Base-by-base conservation (phyloP, 1,140 invertebrate species). In the Idris sp. region DNA sequence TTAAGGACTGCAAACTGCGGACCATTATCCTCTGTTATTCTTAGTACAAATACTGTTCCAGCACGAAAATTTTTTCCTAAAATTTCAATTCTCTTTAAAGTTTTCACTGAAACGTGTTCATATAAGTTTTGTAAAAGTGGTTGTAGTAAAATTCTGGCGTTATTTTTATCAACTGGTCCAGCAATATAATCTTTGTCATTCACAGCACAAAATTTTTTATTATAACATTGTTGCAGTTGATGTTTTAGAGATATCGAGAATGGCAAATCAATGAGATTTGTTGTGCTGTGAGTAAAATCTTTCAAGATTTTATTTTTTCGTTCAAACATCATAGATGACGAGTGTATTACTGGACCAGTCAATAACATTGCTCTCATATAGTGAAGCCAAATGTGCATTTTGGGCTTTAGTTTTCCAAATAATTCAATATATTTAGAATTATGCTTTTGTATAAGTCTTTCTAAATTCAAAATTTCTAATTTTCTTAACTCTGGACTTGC, bases 181-280 rank as follows among this genome's bases (percentile, higher is more conserved):
- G 36, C 1, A n/a, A n/a, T 4, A 38, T n/a, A 38, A 19, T 15
- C 48, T 43, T 0, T n/a, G 10, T 10, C 10, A 4, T 8, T 4
- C 0, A 0, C 8, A 6, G 0, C 33, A 4, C 5, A n/a, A 28
- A 30, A 28, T 31, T 33, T 43, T 43, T 11, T 16, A 18, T 1
- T 15, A 13, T 35, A 51, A 8, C 44, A 64, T 7, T 43, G 49
- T 40, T 48, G 43, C 31, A 74, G 31, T 48, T 74, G 72, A 28
- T 68, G 33, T 18, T 56, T 54, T n/a, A 74, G 35, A 11, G 41
- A 53, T 7, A 67, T 36, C 2, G 72, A 68, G 18, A 35, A 19
- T 14, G 56, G 56, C 9, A 61, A 40, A 15, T 62, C 41, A 18
- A 25, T 19, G 7, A 11, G 11, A 2, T 8, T 41, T 28, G 26